Evolutionary conservation across 2,888 invertebrate species (phyloP).

Genomic region (Thymelicus lineola): DNA sequence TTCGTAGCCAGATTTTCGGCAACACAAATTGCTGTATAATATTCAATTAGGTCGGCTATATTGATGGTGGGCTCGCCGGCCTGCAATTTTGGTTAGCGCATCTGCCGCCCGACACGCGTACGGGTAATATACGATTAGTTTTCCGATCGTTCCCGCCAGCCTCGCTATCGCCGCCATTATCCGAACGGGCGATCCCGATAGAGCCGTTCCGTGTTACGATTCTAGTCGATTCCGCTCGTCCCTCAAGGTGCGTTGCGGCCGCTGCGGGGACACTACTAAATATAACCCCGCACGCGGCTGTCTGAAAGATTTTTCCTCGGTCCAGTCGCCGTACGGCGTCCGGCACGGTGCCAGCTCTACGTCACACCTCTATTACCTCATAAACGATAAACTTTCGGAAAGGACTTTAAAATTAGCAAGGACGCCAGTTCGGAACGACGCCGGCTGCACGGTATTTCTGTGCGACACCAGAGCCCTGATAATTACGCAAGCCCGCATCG

Average conservation of each 20-base stretch:
- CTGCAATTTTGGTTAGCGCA: conserved; percentile 81
- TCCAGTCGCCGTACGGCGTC: conserved; percentile 65
- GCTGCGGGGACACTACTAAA: conserved; percentile 64
- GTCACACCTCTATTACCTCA: conserved; percentile 80
- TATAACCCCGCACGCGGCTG: conserved; percentile 62
- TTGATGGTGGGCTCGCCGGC: conserved; percentile 70
- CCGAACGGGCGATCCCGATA: conserved; percentile 33
- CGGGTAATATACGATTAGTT: conserved; percentile 81
- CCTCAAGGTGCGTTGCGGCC: conserved; percentile 66
- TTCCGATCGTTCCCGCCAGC: conserved; percentile 56
- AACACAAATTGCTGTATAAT: conserved; percentile 83
- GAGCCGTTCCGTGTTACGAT: conserved; percentile 32
- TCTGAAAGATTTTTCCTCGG: conserved; percentile 69
- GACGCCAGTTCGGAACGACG: conserved; percentile 66
- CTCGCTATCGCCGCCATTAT: conserved; percentile 45
- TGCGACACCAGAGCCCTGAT: conserved; percentile 63
- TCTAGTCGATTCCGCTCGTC: conserved; percentile 48
- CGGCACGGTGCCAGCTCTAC: conserved; percentile 82
- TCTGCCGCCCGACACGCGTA: conserved; percentile 68
- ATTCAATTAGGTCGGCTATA: conserved; percentile 81
- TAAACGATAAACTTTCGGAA: conserved; percentile 79
- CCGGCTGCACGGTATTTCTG: conserved; percentile 54
- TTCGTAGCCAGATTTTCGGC: conserved; percentile 80
- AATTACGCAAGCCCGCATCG: conserved; percentile 72
- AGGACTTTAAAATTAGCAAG: conserved; percentile 84